Evolutionary conservation across 2,888 invertebrate genomes (phyloP), one percentile per base, ranked within the genome.

Genomic region (Ormyrus nitidulus): DNA sequence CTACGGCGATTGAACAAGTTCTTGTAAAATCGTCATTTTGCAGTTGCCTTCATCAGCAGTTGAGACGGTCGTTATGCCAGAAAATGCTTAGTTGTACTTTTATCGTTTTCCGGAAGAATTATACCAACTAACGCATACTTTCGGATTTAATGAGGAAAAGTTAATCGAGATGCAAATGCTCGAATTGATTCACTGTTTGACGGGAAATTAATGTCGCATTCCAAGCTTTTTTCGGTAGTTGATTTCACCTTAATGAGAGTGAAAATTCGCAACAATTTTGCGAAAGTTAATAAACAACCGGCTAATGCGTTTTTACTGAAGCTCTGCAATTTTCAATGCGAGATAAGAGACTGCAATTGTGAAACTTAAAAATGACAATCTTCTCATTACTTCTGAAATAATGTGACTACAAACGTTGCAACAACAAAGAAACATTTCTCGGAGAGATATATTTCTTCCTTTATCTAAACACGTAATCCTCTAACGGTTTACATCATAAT

Each of bases 211-310:
- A 13, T 34, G 34, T 44, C 51, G 19, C 49, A 59, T 44, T 65
- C 64, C 9, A 13, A 58, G 34, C 44, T 13, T 66, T 48, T 34
- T 65, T 34, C 5, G 5, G 58, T 8, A n/a, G 34, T 58, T 8
- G 58, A 74, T 74, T 74, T 74, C 74, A 74, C 74, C 66, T 65
- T 74, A 66, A 74, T 66, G 66, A 74, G 66, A 74, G 74, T 66
- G 74, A 74, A 66, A 66, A 66, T 74, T 49, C 34, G 49, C 64
- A 53, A 49, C 2, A 4, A 34, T 34, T 34, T 34, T 34, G 34
- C 34, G 34, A 34, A 34, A 34, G 34, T 34, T 34, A 4, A 34
- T 34, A 34, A 34, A 34, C 34, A 34, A 19, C 19, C 2, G 19
- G 19, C 19, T 19, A 19, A 19, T 19, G 19, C 19, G 19, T 1